Conservation (phyloP, 53 echinoderm and acorn worm genomes). For the Apostichopus leukothele region DNA sequence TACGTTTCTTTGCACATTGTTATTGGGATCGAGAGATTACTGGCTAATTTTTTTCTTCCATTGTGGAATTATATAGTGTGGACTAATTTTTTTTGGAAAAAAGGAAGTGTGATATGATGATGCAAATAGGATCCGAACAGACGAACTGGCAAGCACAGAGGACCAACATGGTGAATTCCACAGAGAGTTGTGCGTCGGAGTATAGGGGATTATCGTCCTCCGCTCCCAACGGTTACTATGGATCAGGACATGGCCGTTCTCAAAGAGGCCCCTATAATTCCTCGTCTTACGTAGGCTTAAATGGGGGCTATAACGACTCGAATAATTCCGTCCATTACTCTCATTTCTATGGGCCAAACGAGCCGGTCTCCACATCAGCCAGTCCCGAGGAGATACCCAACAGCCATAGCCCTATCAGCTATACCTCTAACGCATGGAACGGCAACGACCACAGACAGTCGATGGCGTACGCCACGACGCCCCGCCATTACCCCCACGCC, state of each 20-base stretch:
- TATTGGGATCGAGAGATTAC: too few species aligned
- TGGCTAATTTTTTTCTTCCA: neutral
- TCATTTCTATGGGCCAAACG: constrained; percentile 41
- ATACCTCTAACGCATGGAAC: constrained; percentile 53
- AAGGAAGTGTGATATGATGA: constrained; percentile 40
- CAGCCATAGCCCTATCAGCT: constrained; percentile 38
- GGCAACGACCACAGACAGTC: constrained; percentile 49
- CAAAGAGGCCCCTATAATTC: neutral
- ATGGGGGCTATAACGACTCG: constrained; percentile 19
- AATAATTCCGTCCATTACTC: constrained; percentile 43
- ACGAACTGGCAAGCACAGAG: constrained; percentile 70
- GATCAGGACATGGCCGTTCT: constrained; percentile 39
- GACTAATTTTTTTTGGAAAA: neutral
- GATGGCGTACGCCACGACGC: constrained; percentile 66
- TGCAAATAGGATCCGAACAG: constrained; percentile 89
- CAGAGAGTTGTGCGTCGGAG: constrained; percentile 84
- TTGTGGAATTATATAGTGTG: neutral
- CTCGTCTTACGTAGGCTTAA: constrained; percentile 17
- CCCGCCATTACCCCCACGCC: constrained; percentile 57
- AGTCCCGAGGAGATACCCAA: constrained; percentile 23
- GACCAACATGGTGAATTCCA: constrained; percentile 54
- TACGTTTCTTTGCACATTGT: neutral
- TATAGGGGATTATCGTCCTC: constrained; percentile 76
- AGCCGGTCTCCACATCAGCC: constrained; percentile 10
- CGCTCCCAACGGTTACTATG: constrained; percentile 78